A percentile compares a stretch with the other conserved stretches of the same genome.
Conservation (phyloP, 2,888 invertebrate genomes). For the Therioaphis trifolii region DNA sequence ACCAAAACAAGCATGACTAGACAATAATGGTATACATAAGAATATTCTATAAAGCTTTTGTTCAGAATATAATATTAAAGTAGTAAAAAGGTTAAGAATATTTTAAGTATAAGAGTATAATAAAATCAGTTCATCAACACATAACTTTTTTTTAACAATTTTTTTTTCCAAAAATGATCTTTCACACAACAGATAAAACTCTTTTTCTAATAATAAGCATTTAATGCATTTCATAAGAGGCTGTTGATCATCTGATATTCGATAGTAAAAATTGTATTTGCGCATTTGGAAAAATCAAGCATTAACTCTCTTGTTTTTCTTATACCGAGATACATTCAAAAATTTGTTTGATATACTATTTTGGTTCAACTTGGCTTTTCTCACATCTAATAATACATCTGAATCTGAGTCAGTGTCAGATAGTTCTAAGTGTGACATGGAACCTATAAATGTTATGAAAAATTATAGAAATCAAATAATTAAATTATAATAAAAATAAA, state of each 20-base stretch:
- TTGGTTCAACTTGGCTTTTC: conserved; percentile 67
- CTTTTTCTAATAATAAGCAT: conserved; percentile 29
- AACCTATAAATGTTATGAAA: conserved; percentile 21
- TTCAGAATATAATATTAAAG: conserved; percentile 34
- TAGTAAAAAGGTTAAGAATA: too few relatives aligned
- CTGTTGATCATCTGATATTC: conserved; percentile 25
- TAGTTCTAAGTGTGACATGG: conserved; percentile 52
- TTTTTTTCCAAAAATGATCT: too few relatives aligned
- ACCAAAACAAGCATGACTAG: conserved; percentile 52
- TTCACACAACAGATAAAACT: background rate
- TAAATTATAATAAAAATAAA: background rate
- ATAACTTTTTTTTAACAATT: conserved; percentile 1
- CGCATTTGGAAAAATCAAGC: conserved; percentile 14
- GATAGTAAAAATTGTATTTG: background rate
- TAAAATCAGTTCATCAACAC: conserved; percentile 33
- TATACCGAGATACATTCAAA: conserved; percentile 45
- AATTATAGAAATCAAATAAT: background rate
- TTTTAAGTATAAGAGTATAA: conserved; percentile 20
- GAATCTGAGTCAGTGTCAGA: conserved; percentile 80
- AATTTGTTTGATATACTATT: conserved; percentile 50
- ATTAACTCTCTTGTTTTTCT: conserved; percentile 51
- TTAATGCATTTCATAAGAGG: background rate
- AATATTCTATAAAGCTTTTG: conserved; percentile 38
- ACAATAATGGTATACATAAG: conserved; percentile 42
- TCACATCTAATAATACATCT: conserved; percentile 84